Conservation (phyloP, 2,888 invertebrate genomes). For the Ophonus ardosiacus region DNA sequence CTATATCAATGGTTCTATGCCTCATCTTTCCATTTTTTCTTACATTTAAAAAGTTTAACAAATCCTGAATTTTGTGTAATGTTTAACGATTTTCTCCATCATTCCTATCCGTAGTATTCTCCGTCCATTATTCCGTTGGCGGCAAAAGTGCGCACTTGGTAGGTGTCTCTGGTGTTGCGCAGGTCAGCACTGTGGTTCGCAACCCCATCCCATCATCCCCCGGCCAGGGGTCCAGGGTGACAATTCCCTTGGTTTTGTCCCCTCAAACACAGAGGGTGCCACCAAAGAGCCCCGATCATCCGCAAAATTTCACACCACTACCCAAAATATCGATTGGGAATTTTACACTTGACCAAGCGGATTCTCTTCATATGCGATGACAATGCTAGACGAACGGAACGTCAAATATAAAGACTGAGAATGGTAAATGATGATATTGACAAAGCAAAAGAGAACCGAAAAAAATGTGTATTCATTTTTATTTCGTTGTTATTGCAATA, state of each 20-base stretch:
- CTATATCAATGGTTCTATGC: no score
- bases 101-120: no score
- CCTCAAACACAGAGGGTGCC: slow-evolving; percentile 56
- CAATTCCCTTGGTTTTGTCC: slow-evolving; percentile 37
- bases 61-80: no score
- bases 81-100: no score
- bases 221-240: slow-evolving; percentile 14
- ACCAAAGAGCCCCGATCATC: background rate
- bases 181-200: slow-evolving; percentile 57
- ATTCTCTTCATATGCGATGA: background rate
- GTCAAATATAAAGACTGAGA: no score
- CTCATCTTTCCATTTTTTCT: no score
- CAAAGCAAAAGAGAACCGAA: no score
- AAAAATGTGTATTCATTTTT: no score
- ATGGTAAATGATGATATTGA: no score
- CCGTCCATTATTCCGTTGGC: background rate
- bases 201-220: slow-evolving; percentile 46
- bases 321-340: background rate
- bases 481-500: no score
- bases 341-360: background rate
- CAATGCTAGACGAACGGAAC: no score
- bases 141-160: slow-evolving; percentile 12
- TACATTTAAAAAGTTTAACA: no score
- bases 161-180: slow-evolving; percentile 54
- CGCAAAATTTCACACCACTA: slow-evolving; percentile 3